phyloP scores from a whole-genome alignment of 30 jellyfish, hydroid and myxozoan species.

The Rhopilema esculentum region DNA sequence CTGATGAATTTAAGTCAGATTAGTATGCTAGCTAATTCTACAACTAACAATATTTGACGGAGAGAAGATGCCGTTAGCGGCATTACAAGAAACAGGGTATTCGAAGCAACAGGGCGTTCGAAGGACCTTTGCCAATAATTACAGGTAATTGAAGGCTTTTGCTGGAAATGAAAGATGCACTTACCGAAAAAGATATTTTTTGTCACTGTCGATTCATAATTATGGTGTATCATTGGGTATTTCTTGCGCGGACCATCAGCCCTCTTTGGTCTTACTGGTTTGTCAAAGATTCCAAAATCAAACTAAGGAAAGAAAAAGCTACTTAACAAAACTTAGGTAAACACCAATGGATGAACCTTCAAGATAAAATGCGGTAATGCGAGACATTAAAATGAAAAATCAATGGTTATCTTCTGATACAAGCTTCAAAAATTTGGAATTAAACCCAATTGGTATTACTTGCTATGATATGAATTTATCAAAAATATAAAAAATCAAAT shows the following conservation, averaged over 20 bases:
- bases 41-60: too few species aligned
- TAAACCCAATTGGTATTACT: too few species aligned
- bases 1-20: too few species aligned
- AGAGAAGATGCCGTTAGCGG: too few species aligned
- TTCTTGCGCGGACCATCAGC: slow-evolving; percentile 49
- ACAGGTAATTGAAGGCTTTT: too few species aligned
- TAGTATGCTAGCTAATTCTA: too few species aligned
- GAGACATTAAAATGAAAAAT: background rate
- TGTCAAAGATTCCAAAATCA: slow-evolving; percentile 81
- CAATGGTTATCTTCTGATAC: background rate
- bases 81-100: too few species aligned
- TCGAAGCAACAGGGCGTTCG: too few species aligned
- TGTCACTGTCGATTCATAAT: slow-evolving; percentile 80
- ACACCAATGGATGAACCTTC: background rate
- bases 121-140: too few species aligned
- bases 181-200: slow-evolving; percentile 79
- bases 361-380: background rate
- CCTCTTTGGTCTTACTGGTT: slow-evolving; percentile 56
- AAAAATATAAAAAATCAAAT: too few species aligned
- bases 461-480: too few species aligned
- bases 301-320: slow-evolving; percentile 49
- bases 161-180: background rate
- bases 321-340: background rate
- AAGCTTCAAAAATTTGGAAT: too few species aligned
- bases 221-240: slow-evolving; percentile 71